Evolutionary conservation across 2,113 vertebrate genomes (phyloP).

Genomic region (Nettapus auritus): DNA sequence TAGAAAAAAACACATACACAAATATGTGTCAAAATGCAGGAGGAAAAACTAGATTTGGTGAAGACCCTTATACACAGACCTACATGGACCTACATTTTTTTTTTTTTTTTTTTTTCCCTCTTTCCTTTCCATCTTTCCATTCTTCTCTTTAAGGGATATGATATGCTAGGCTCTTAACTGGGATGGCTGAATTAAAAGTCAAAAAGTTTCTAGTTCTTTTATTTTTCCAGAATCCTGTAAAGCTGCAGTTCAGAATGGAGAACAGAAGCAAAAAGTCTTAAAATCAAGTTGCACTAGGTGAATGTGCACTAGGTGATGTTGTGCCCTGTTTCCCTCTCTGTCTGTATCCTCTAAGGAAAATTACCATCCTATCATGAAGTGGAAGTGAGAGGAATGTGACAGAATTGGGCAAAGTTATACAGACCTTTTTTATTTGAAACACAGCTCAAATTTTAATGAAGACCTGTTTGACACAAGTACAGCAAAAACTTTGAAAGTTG

Average conservation of each 20-base stretch:
- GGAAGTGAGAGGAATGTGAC: background rate
- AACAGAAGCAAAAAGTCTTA: background rate
- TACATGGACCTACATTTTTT: background rate
- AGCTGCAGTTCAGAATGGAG: background rate
- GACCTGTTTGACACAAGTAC: background rate
- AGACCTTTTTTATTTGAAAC: background rate
- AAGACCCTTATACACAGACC: background rate
- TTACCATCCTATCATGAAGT: background rate
- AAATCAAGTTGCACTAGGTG: accelerated
- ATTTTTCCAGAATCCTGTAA: background rate
- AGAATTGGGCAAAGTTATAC: background rate
- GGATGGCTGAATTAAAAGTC: background rate
- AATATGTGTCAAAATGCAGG: background rate
- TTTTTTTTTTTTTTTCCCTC: background rate
- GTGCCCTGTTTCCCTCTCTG: background rate
- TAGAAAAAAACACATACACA: background rate
- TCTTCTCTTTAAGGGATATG: accelerated
- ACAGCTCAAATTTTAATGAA: background rate
- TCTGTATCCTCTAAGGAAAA: background rate
- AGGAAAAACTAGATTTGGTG: background rate
- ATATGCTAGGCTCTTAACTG: background rate
- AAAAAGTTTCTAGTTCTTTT: background rate
- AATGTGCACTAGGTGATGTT: background rate
- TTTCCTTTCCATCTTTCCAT: too few relatives aligned
- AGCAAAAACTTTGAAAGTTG: background rate